Conservation (phyloP, 2,888 invertebrate species). For the Limnephilus lunatus region DNA sequence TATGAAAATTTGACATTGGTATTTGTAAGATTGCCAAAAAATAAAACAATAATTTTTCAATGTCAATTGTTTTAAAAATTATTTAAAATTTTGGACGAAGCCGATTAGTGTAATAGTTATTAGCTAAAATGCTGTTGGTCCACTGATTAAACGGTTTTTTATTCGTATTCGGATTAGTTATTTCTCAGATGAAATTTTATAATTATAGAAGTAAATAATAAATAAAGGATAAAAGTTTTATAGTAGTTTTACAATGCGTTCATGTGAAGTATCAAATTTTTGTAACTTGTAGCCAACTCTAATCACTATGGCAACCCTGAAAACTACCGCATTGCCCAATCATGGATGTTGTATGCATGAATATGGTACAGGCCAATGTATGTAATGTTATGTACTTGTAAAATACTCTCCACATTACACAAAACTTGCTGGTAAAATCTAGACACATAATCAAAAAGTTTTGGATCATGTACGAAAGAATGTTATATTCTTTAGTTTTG, state of each 20-base stretch:
- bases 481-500: not conserved
- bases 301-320: constrained; percentile 6
- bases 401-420: not conserved
- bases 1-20: not conserved
- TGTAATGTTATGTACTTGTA: not conserved
- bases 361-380: not conserved
- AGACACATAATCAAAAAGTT: not conserved
- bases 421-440: not conserved
- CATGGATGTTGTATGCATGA: constrained; percentile 5
- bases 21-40: not conserved
- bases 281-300: not conserved
- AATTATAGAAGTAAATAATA: no score
- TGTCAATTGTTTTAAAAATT: not conserved
- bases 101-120: not conserved
- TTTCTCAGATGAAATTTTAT: not conserved
- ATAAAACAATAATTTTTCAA: not conserved
- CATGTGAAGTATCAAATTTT: not conserved
- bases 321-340: constrained; percentile 35
- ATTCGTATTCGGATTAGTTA: not conserved
- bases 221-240: no score
- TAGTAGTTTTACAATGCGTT: not conserved
- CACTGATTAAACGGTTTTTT: not conserved
- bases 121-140: no score
- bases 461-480: not conserved
- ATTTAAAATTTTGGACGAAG: not conserved